Conservation (phyloP, 2,113 vertebrate genomes). For the Daboia siamensis region DNA sequence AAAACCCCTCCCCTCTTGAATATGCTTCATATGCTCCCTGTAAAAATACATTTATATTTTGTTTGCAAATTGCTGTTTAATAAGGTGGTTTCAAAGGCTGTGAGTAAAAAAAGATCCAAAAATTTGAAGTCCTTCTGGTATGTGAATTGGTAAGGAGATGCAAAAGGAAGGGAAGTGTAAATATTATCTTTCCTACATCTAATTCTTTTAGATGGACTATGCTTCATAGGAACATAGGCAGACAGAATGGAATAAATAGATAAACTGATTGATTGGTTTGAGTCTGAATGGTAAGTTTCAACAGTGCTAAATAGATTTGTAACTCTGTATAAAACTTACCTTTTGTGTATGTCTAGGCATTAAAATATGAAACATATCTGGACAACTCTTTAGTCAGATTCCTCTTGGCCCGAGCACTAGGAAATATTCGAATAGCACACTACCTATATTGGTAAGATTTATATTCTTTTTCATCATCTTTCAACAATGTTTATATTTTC, state of each 20-base stretch:
- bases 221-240: background rate
- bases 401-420: conserved; percentile 87
- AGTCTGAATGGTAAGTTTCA: background rate
- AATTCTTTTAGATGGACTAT: background rate
- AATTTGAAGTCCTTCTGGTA: background rate
- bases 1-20: too few species aligned
- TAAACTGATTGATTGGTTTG: background rate
- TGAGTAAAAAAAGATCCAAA: background rate
- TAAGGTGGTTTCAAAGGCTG: background rate
- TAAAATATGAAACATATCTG: conserved; percentile 93
- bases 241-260: background rate
- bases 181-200: background rate
- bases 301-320: background rate
- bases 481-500: background rate
- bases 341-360: conserved; percentile 73
- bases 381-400: conserved; percentile 87
- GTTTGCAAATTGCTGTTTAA: background rate
- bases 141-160: background rate
- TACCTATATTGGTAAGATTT: conserved; percentile 89
- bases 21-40: background rate
- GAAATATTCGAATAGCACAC: conserved; percentile 89
- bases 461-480: background rate
- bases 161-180: background rate
- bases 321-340: background rate
- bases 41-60: background rate